Conservation (phyloP, 2,113 vertebrate genomes). For the Notothenia rossii region DNA sequence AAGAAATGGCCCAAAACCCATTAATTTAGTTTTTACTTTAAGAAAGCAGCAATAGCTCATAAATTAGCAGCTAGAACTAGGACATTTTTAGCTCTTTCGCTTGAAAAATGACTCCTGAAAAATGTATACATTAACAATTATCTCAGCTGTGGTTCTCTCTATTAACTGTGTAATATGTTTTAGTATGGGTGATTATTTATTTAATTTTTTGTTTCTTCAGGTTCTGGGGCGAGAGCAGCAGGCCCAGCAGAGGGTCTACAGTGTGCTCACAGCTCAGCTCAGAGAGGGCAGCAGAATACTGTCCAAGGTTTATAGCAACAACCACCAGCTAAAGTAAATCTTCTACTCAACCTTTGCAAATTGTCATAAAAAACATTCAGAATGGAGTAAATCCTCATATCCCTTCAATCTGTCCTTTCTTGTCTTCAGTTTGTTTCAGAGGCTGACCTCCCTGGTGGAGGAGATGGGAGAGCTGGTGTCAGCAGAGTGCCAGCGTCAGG, state of each 20-base stretch:
- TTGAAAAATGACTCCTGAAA: neutral
- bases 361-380: neutral
- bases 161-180: neutral
- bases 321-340: constrained; percentile 65
- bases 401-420: neutral
- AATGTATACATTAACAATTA: neutral
- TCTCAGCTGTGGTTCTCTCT: neutral
- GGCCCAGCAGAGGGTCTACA: constrained; percentile 64
- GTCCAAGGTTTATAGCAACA: constrained; percentile 43
- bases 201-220: constrained; percentile 39
- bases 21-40: neutral
- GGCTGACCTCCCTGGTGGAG: constrained; percentile 64
- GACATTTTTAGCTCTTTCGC: neutral
- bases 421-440: constrained; percentile 66
- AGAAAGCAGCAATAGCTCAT: neutral
- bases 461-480: constrained; percentile 81
- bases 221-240: constrained; percentile 70
- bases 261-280: constrained; percentile 59
- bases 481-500: constrained; percentile 86
- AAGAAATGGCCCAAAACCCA: neutral
- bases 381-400: neutral
- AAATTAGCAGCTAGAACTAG: neutral
- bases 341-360: neutral
- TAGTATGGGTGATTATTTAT: too few relatives aligned
- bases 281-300: constrained; percentile 68